Base-by-base conservation (phyloP, 2,888 invertebrate species). In the Argynnis bischoffii region DNA sequence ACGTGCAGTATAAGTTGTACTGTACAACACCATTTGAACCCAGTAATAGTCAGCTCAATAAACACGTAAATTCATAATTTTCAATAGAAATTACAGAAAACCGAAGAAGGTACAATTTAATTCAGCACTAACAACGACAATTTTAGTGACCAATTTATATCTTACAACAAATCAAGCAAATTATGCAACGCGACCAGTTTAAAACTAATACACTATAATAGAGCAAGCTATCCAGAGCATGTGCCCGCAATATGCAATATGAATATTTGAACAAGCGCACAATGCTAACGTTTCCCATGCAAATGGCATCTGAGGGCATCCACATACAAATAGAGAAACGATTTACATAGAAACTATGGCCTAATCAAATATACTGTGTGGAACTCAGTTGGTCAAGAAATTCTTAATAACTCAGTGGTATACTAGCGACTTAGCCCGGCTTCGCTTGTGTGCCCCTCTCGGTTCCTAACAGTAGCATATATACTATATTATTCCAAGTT, bases 281-380 rank as follows among this genome's bases (percentile, higher is more conserved):
- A 65, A 69, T 65, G 35, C 47, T 21, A 16, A 5, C 57, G 61
- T 69, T 63, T 53, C 61, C 67, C 56, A 67, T 69, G 65, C 69
- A 69, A 65, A 69, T 61, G 50, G 55, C 51, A 41, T 63, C 63
- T 63, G 57, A 65, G 48, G 59, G 53, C 57, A 35, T 64, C 55
- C 53, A 51, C 51, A 47, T 53, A 54, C 59, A 65, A 59, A 65
- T 46, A 57, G 53, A 46, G 53, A 54, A 53, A 57, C 59, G 48
- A 65, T 65, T 65, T 59, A 64, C 56, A 64, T 64, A 64, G 18
- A 56, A 64, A 46, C 35, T 61, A 8, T 51, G 60, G 31, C n/a
- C n/a, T 47, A 47, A 59, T 59, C 47, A 41, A 41, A 41, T 41
- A 41, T 41, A 41, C 35, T 3, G 35, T 41, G 41, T 11, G 6